These are phyloP conservation scores for Philereme vetulata DNA, from an alignment of 2,888 invertebrate species.

Conservation along the genomic window DNA sequence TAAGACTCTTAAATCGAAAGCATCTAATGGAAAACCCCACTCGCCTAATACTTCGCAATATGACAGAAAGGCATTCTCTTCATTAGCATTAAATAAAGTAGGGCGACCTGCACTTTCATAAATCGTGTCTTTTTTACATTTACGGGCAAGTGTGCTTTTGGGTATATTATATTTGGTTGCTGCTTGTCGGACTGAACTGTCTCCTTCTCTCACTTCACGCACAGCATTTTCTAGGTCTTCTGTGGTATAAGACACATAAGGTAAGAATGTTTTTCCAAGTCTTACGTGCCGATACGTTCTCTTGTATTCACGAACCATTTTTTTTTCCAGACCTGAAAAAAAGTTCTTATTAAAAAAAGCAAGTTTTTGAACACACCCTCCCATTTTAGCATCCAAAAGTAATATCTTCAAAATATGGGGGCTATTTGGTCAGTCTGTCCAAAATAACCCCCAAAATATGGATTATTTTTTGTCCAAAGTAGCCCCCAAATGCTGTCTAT, in stretches of 20 bases:
- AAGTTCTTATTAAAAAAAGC: too few relatives aligned
- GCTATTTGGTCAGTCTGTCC: constrained; percentile 16
- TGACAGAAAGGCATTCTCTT: too few relatives aligned
- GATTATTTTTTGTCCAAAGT: constrained; percentile 19
- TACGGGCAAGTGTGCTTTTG: too few relatives aligned
- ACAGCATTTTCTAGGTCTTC: constrained; percentile 10
- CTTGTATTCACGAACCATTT: constrained; percentile 10
- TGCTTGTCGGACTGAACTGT: constrained; percentile 9
- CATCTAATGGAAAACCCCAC: too few relatives aligned
- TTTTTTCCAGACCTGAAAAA: constrained; percentile 6
- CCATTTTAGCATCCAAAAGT: constrained; percentile 10
- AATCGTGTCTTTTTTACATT: too few relatives aligned
- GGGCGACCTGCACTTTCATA: too few relatives aligned
- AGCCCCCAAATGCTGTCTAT: constrained; percentile 17
- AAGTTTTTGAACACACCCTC: constrained; percentile 10
- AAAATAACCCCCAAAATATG: constrained; percentile 18
- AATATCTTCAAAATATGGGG: constrained; percentile 13
- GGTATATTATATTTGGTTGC: constrained; percentile 1
- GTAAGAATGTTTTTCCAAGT: constrained; percentile 11
- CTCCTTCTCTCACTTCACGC: constrained; percentile 11
- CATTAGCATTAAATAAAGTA: too few relatives aligned
- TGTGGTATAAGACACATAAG: constrained; percentile 10
- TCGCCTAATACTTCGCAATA: too few relatives aligned
- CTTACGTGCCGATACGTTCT: constrained; percentile 15
- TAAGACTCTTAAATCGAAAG: not conserved